Conservation (phyloP, 2,113 vertebrate genomes). For the Sturnira hondurensis region DNA sequence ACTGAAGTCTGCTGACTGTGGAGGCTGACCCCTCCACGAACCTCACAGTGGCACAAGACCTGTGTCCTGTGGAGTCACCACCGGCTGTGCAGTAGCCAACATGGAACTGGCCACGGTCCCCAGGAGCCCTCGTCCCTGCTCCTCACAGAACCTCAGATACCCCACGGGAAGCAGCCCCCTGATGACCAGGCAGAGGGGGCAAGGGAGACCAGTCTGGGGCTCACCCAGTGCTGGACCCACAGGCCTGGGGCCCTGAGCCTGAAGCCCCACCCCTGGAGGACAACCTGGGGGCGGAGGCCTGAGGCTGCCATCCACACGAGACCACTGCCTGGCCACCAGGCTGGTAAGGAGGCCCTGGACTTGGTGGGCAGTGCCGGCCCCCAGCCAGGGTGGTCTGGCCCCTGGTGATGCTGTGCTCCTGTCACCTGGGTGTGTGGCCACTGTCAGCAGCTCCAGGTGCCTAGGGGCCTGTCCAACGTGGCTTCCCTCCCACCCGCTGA, state of each 20-base stretch:
- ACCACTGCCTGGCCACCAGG: not conserved
- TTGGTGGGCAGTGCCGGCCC: not conserved
- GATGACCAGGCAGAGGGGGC: not conserved
- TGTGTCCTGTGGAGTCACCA: rapidly evolving
- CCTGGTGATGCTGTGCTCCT: not conserved
- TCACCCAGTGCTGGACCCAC: not conserved
- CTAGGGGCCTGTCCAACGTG: rapidly evolving
- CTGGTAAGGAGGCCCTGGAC: too few relatives aligned
- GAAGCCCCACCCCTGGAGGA: not conserved
- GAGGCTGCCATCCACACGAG: not conserved
- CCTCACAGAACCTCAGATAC: not conserved
- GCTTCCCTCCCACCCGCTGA: not conserved
- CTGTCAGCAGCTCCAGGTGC: not conserved
- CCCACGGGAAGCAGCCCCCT: not conserved
- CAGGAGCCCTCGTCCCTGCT: rapidly evolving
- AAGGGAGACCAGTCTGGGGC: not conserved
- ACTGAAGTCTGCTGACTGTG: not conserved
- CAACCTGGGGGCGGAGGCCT: not conserved
- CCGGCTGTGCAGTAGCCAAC: not conserved
- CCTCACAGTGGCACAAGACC: not conserved
- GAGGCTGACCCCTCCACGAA: rapidly evolving
- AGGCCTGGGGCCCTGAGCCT: not conserved
- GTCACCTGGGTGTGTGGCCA: not conserved
- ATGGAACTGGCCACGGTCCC: not conserved
- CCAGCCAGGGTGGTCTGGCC: not conserved